phyloP scores from a whole-genome alignment of 2,113 vertebrate genomes.

The Lethenteron camtschaticum region DNA sequence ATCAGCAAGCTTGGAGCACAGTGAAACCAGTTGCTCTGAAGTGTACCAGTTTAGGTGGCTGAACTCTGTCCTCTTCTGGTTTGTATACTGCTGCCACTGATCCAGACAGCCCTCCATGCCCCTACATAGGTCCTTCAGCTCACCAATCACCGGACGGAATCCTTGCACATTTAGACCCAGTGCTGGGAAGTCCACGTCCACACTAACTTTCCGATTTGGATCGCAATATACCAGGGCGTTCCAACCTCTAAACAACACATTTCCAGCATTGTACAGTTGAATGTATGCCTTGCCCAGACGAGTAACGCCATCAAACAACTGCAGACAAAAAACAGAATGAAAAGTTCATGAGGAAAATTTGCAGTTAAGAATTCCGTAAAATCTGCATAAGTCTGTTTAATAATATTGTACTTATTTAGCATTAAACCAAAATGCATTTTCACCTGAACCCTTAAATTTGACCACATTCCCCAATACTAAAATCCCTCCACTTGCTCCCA shows the following conservation, averaged over 20 bases:
- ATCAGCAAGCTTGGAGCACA: slow-evolving; percentile 23
- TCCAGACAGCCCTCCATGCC: slow-evolving; percentile 51
- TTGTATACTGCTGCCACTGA: slow-evolving; percentile 42
- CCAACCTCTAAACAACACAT: slow-evolving; percentile 62
- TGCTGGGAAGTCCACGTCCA: slow-evolving; percentile 41
- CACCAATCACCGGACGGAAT: slow-evolving; percentile 20
- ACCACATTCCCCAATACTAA: no score
- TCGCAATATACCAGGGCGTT: slow-evolving; percentile 31
- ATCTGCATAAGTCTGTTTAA: no score
- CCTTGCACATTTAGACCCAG: slow-evolving; percentile 18
- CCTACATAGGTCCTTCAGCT: slow-evolving; percentile 43
- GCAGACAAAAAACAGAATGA: slow-evolving; percentile 5
- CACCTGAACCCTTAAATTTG: no score
- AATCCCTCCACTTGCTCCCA: no score
- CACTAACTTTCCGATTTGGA: slow-evolving; percentile 10
- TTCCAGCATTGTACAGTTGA: slow-evolving; percentile 48
- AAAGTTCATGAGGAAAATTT: no score
- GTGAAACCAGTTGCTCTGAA: slow-evolving; percentile 27
- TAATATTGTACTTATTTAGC: no score
- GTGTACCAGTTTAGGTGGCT: slow-evolving; percentile 43
- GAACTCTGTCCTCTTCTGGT: slow-evolving; percentile 28
- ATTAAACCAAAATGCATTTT: no score
- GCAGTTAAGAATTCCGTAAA: no score
- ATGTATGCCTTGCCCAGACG: slow-evolving; percentile 52
- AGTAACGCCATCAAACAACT: slow-evolving; percentile 58